Evolutionary conservation across 2,113 vertebrate species (phyloP), one percentile per base, ranked within the genome.

Genomic region (Pedionomus torquatus): DNA sequence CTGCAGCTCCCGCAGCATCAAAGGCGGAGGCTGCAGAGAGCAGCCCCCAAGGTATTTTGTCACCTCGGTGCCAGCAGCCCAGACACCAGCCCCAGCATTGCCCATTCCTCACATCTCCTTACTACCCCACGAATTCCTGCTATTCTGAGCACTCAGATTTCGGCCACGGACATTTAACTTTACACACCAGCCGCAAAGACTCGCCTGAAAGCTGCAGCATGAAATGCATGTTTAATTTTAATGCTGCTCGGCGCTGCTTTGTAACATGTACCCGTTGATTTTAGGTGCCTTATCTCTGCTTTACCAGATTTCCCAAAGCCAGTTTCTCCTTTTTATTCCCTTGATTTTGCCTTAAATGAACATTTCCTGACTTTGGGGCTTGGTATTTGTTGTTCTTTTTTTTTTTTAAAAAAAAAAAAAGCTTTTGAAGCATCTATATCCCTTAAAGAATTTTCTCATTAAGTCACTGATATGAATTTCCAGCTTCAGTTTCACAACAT

Each of bases 1-100:
- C 10, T 9, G 31, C 10, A 78, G 41, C 64, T 87, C 46, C 43
- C 13, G 37, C 37, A 18, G 17, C 57, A 51, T 78, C 54, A 44
- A 54, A 57, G 52, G 33, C 31, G 12, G 43, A 37, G 48, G 48
- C 33, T 60, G 54, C 61, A 25, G n/a, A 12, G 10, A 51, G 69
- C 41, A 44, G 33, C 41, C 28, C 83, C 46, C 52, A 26, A 0
- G 18, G 46, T 41, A 41, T 21, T 41, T 66, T 0, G 2, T 3
- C 54, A 30, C 64, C 49, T 55, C 10, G 1, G 20, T 5, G 30
- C 0, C 4, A 83, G 33, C 37, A 14, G 3, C 39, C 13, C 0
- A 1, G 17, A 13, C 66, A 39, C 17, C 0, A 4, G 14, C 77
- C 10, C 2, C 48, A 48, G 4, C 5, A 1, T 0, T 2, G 44